Evolutionary conservation across 2,113 vertebrate species (phyloP).

Genomic region (Elachura formosa): DNA sequence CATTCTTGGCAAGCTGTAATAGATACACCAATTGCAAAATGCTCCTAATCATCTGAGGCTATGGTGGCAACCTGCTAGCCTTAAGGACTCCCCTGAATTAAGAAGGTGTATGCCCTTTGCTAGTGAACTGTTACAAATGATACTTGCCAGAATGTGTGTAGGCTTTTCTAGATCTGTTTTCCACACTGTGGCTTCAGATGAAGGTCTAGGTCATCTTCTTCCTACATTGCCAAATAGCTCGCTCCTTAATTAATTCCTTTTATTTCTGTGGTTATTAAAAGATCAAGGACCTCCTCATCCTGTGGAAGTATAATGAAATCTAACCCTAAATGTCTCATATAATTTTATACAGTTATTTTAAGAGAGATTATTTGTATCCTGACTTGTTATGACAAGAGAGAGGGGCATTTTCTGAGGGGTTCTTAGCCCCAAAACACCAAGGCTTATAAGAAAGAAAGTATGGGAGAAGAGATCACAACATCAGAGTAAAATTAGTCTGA

Average conservation of each 20-base stretch:
- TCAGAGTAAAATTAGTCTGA: not conserved
- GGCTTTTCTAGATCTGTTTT: not conserved
- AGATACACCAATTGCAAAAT: not conserved
- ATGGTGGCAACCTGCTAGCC: not conserved
- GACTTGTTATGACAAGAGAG: not conserved
- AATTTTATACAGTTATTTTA: conserved; percentile 38
- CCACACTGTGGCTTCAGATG: not conserved
- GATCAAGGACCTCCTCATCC: conserved; percentile 8
- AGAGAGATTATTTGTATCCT: conserved; percentile 15
- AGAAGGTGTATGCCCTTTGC: not conserved
- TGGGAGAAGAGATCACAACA: not conserved
- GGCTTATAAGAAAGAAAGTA: not conserved
- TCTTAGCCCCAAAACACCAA: not conserved
- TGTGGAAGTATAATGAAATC: conserved; percentile 16
- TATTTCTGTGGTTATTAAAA: not conserved
- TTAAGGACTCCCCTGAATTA: not conserved
- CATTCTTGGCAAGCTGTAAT: not conserved
- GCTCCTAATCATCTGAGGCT: not conserved
- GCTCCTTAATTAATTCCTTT: conserved; percentile 12
- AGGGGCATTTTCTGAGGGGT: not conserved
- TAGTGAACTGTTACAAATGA: not conserved
- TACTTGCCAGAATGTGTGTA: not conserved
- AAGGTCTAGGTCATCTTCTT: not conserved
- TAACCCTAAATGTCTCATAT: not conserved
- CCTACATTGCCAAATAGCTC: not conserved